Percentiles rank a stretch among this genome's conserved stretches.
phyloP scores from a whole-genome alignment of 1,140 invertebrate genomes.

The Papilio glaucus region DNA sequence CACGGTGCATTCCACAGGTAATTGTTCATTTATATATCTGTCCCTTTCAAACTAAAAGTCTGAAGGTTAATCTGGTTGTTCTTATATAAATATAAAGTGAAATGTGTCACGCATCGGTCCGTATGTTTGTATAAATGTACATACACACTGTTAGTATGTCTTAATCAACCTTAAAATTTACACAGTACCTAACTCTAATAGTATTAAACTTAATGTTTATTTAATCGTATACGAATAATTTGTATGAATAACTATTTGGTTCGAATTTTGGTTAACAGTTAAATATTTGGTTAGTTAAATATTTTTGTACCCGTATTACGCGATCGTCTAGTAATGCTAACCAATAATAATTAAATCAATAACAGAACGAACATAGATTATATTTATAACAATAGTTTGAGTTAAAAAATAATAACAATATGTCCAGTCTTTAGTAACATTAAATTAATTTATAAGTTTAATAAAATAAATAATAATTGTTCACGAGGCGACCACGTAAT shows the following conservation, averaged over 20 bases:
- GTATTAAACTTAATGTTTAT: neutral
- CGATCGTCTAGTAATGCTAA: neutral
- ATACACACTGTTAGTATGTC: neutral
- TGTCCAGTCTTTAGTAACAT: neutral
- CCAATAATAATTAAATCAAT: neutral
- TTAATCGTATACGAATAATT: conserved; percentile 2
- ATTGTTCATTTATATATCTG: too few relatives aligned
- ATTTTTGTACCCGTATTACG: conserved; percentile 6
- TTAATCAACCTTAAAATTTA: neutral
- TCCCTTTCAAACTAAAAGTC: neutral
- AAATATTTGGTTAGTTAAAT: neutral
- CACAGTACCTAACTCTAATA: neutral
- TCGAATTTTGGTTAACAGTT: conserved; percentile 7
- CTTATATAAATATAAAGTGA: neutral
- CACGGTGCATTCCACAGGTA: too few relatives aligned
- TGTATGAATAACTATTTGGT: conserved; percentile 12
- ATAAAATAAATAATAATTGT: neutral
- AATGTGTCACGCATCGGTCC: conserved; percentile 2
- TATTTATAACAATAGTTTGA: too few relatives aligned
- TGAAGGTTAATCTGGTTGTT: neutral
- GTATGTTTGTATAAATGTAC: neutral
- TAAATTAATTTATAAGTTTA: neutral
- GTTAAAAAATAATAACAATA: neutral
- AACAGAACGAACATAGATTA: neutral
- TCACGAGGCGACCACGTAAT: too few relatives aligned